A percentile compares a stretch with the other conserved stretches of the same genome.
These are phyloP conservation scores for Drosophila histrio DNA, from an alignment of 2,888 invertebrate species.

Conservation along the genomic window DNA sequence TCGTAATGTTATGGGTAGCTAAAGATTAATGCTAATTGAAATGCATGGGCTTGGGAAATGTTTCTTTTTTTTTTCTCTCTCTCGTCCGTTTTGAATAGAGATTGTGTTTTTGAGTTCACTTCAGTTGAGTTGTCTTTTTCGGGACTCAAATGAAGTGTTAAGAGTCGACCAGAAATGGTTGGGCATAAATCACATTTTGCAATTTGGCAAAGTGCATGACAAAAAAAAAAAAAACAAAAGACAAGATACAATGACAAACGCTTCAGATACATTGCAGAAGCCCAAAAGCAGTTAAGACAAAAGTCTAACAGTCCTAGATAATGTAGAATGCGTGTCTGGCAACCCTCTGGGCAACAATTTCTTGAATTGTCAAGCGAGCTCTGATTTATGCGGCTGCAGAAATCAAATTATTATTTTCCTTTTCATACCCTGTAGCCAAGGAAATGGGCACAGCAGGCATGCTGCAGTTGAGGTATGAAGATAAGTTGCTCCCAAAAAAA, in stretches of 20 bases:
- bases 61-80: neutral
- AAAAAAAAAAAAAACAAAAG: conserved; percentile 33
- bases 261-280: conserved; percentile 37
- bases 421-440: conserved; percentile 33
- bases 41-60: conserved; percentile 40
- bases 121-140: conserved; percentile 19
- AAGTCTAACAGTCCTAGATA: conserved; percentile 4
- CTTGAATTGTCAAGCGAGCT: conserved; percentile 49
- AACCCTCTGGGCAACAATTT: conserved; percentile 49
- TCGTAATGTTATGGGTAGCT: conserved; percentile 19
- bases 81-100: neutral
- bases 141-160: conserved; percentile 73
- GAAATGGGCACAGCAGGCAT: neutral
- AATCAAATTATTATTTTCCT: conserved; percentile 69
- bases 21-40: conserved; percentile 67
- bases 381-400: conserved; percentile 67
- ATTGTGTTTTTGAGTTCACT: neutral
- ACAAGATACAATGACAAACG: conserved; percentile 38
- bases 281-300: conserved; percentile 20
- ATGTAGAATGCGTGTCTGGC: conserved; percentile 5
- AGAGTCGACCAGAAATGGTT: conserved; percentile 53
- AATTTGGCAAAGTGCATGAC: conserved; percentile 76
- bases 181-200: conserved; percentile 74
- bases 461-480: neutral
- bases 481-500: no score